Conservation (phyloP, 1,140 invertebrate species). For the Musca domestica region DNA sequence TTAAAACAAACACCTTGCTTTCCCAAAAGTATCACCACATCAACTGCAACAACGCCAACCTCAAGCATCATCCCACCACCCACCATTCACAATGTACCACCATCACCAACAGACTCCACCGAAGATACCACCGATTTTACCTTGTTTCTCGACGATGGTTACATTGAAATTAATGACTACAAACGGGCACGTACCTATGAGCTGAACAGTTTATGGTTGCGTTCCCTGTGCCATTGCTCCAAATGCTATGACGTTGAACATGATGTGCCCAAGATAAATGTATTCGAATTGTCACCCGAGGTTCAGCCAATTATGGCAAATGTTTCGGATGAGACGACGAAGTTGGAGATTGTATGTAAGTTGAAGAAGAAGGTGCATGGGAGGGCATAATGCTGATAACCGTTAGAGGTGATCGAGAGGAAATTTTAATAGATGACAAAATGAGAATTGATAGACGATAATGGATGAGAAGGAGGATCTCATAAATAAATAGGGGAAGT, state of each 20-base stretch:
- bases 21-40: too few relatives aligned
- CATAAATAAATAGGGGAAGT: too few relatives aligned
- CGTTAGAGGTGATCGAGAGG: too few relatives aligned
- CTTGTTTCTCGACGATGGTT: not conserved
- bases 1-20: too few relatives aligned
- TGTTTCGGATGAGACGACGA: not conserved
- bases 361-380: not conserved
- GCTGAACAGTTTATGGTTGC: not conserved
- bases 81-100: not conserved
- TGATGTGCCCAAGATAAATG: not conserved
- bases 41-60: not conserved
- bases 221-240: not conserved
- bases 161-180: not conserved
- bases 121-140: not conserved
- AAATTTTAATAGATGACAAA: too few relatives aligned
- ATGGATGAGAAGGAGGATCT: too few relatives aligned
- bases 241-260: not conserved
- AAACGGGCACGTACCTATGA: not conserved
- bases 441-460: not conserved
- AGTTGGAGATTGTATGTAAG: constrained; percentile 14
- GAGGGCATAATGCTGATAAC: too few relatives aligned
- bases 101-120: not conserved
- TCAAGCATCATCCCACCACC: not conserved
- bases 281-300: not conserved
- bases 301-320: not conserved